phyloP scores from a whole-genome alignment of 2,113 vertebrate species.

The Prochilodus magdalenae region DNA sequence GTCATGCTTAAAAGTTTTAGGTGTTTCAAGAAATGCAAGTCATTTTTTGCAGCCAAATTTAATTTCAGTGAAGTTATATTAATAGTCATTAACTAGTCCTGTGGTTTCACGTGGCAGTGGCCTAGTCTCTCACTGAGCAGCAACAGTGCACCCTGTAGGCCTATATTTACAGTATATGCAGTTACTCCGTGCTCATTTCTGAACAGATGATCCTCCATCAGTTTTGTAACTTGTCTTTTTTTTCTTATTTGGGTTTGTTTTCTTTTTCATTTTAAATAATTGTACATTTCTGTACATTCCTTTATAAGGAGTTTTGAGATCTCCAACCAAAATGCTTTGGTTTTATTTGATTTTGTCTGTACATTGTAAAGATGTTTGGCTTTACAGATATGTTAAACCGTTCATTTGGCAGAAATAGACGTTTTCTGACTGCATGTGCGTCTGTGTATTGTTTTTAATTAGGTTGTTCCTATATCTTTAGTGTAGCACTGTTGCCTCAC shows the following conservation, averaged over 20 bases:
- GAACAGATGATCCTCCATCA: not conserved
- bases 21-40: not conserved
- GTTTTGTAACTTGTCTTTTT: not conserved
- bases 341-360: conserved; percentile 49
- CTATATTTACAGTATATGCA: not conserved
- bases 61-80: not conserved
- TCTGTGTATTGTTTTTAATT: not conserved
- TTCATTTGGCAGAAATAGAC: conserved; percentile 38
- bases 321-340: conserved; percentile 52
- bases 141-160: not conserved
- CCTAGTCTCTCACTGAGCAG: not conserved
- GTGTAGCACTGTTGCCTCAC: too few species aligned
- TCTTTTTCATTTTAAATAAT: not conserved
- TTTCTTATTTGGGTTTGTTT: not conserved
- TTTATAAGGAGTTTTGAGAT: conserved; percentile 48
- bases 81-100: not conserved
- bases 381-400: conserved; percentile 24
- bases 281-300: conserved; percentile 38
- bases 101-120: too few species aligned
- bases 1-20: too few species aligned
- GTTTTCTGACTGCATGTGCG: conserved; percentile 15
- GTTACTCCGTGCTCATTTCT: not conserved
- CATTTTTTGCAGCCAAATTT: not conserved
- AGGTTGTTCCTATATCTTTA: too few species aligned
- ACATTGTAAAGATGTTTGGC: conserved; percentile 35